Percentiles rank a stretch among this genome's conserved stretches.
phyloP scores from a whole-genome alignment of 2,113 vertebrate genomes.

The Lathamus discolor region DNA sequence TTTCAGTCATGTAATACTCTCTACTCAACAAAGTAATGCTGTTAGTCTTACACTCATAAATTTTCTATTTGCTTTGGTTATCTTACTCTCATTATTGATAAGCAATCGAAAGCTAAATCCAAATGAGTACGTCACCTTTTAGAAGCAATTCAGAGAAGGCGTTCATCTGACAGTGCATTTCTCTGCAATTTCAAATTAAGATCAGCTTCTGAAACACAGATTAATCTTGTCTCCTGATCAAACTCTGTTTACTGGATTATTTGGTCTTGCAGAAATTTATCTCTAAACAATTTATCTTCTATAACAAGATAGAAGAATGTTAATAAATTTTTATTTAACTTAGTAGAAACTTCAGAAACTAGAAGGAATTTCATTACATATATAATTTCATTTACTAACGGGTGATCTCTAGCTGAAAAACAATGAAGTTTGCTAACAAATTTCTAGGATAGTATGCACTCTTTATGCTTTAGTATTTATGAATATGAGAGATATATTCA shows the following conservation, averaged over 20 bases:
- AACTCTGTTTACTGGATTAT: background rate
- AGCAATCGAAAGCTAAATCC: constrained; percentile 18
- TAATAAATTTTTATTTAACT: background rate
- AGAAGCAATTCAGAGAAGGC: background rate
- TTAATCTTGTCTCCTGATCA: background rate
- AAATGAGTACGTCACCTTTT: background rate
- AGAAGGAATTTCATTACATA: background rate
- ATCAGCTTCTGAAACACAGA: background rate
- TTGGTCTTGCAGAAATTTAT: background rate
- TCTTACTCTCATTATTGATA: background rate
- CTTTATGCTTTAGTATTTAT: background rate
- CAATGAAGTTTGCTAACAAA: background rate
- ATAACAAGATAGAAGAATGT: background rate
- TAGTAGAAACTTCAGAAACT: background rate
- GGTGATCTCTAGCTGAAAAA: background rate
- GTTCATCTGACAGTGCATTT: constrained; percentile 15
- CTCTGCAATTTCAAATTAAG: constrained; percentile 1
- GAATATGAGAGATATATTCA: background rate
- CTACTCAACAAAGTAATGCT: background rate
- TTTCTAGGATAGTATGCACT: background rate
- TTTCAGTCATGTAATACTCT: background rate
- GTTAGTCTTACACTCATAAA: background rate
- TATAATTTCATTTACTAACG: background rate
- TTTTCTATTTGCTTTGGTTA: background rate
- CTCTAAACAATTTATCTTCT: background rate